A percentile compares a stretch with the other conserved stretches of the same genome.
phyloP scores from a whole-genome alignment of 1,140 invertebrate species.

The Sitodiplosis mosellana region DNA sequence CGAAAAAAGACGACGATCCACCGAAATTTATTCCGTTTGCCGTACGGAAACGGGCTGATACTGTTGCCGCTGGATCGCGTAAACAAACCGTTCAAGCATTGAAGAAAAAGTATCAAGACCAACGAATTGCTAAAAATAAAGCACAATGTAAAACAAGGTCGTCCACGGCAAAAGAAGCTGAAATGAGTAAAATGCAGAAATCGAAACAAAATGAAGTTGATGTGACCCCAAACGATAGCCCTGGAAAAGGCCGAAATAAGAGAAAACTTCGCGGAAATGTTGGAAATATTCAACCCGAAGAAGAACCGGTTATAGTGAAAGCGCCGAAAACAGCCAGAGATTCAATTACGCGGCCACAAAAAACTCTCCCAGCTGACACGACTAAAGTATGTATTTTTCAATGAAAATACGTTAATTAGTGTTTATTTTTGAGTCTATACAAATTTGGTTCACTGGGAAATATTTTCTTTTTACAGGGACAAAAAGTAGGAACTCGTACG shows the following conservation, averaged over 20 bases:
- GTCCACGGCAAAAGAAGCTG: conserved; percentile 5
- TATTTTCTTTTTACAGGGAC: neutral
- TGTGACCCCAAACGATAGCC: neutral
- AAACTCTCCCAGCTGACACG: too few relatives aligned
- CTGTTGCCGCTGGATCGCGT: conserved; percentile 16
- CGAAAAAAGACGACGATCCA: conserved; percentile 6
- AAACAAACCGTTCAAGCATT: conserved; percentile 31
- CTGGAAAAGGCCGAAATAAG: conserved; percentile 3
- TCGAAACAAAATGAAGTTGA: conserved; percentile 1
- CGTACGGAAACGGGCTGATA: conserved; percentile 31
- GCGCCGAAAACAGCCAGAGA: too few relatives aligned
- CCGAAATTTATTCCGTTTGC: conserved; percentile 28
- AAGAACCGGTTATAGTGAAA: conserved; percentile 3
- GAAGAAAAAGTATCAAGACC: conserved; percentile 44
- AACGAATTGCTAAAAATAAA: conserved; percentile 35
- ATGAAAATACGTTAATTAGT: too few relatives aligned
- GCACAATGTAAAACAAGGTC: conserved; percentile 23
- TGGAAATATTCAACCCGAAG: conserved; percentile 9
- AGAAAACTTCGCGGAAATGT: conserved; percentile 6
- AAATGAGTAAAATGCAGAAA: conserved; percentile 3
- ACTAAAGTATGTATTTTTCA: too few relatives aligned
- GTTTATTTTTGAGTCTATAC: too few relatives aligned
- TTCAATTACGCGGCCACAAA: too few relatives aligned
- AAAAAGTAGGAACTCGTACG: conserved; percentile 2
- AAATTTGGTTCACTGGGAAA: too few relatives aligned